Percentiles rank a stretch among this genome's conserved stretches.
Evolutionary conservation across 2,888 invertebrate species (phyloP).

Genomic region (Unio delphinus): DNA sequence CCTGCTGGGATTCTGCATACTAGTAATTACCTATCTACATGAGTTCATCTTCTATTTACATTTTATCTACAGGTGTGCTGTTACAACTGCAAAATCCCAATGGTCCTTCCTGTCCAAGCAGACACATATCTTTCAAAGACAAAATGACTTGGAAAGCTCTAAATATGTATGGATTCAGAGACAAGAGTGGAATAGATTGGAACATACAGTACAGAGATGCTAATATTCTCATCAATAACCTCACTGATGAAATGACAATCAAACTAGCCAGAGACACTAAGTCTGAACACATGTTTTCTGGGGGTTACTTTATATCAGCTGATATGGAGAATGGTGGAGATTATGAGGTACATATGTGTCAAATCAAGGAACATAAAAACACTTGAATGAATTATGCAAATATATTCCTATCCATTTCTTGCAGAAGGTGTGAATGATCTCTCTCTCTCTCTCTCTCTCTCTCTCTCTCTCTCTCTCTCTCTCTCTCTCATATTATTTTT

Average conservation of each 20-base stretch:
- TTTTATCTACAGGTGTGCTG: slow-evolving; percentile 9
- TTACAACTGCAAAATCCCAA: slow-evolving; percentile 14
- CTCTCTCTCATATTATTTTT: too few relatives aligned
- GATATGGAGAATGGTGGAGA: slow-evolving; percentile 33
- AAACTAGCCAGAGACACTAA: slow-evolving; percentile 33
- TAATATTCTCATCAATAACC: slow-evolving; percentile 21
- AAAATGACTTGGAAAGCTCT: slow-evolving; percentile 18
- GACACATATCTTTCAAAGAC: slow-evolving; percentile 3
- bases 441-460: too few relatives aligned
- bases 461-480: too few relatives aligned
- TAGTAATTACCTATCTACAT: background rate
- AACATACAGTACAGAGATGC: slow-evolving; percentile 19
- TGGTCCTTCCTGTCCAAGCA: slow-evolving; percentile 18
- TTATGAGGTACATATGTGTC: slow-evolving; percentile 24
- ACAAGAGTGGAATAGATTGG: slow-evolving; percentile 35
- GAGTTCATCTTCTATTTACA: too few relatives aligned
- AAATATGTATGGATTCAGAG: slow-evolving; percentile 21
- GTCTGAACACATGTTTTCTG: slow-evolving; percentile 23
- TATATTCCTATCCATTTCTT: too few relatives aligned
- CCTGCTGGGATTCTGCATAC: too few relatives aligned
- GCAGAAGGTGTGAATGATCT: too few relatives aligned
- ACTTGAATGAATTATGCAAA: too few relatives aligned
- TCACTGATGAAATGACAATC: slow-evolving; percentile 21
- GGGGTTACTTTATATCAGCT: slow-evolving; percentile 28
- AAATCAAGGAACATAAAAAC: too few relatives aligned